Conservation (phyloP, 2,113 vertebrate species). For the Hippocampus barbouri region DNA sequence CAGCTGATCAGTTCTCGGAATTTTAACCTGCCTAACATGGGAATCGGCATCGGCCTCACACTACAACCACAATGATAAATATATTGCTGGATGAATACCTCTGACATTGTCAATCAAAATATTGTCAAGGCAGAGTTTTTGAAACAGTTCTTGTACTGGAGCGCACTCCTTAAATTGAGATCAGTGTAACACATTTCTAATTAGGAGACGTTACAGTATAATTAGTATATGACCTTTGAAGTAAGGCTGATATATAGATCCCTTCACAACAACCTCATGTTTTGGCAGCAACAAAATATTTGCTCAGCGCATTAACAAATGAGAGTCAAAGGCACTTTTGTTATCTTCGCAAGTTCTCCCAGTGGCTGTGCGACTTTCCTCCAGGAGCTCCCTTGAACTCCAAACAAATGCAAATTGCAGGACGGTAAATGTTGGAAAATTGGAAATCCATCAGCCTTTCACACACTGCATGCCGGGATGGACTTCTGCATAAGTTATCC, state of each 20-base stretch:
- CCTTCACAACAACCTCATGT: slow-evolving; percentile 4
- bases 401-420: slow-evolving; percentile 31
- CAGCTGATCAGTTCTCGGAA: too few relatives aligned
- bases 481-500: background rate
- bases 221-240: background rate
- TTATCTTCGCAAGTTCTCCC: slow-evolving; percentile 25
- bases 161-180: background rate
- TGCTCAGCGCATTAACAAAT: slow-evolving; percentile 4
- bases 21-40: too few relatives aligned
- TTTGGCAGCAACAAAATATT: slow-evolving; percentile 8
- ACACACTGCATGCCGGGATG: background rate
- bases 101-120: background rate
- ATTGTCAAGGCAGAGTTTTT: background rate
- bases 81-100: background rate
- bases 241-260: background rate
- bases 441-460: slow-evolving; percentile 22
- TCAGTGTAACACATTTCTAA: background rate
- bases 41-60: too few relatives aligned
- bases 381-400: slow-evolving; percentile 9
- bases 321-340: slow-evolving; percentile 12
- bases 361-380: slow-evolving; percentile 15
- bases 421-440: slow-evolving; percentile 30
- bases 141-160: background rate
- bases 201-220: background rate
- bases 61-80: too few relatives aligned